These are phyloP conservation scores for Hecatera dysodea DNA, from an alignment of 2,888 invertebrate species.

Conservation along the genomic window DNA sequence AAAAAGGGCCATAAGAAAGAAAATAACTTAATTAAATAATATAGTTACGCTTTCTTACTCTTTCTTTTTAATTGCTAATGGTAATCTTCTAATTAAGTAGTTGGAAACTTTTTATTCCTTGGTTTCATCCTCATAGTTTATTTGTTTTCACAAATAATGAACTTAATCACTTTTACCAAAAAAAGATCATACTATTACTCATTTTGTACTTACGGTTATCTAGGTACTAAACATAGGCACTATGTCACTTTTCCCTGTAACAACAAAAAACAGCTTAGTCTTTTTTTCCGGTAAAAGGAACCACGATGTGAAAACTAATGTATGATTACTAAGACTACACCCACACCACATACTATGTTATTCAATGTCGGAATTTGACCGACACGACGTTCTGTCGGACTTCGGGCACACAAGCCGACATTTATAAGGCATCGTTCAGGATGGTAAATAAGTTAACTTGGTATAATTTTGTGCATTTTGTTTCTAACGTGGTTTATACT, in stretches of 20 bases:
- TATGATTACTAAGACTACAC: constrained; percentile 3
- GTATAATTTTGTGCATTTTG: neutral
- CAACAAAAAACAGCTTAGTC: neutral
- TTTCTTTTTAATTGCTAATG: too few relatives aligned
- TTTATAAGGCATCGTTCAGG: constrained; percentile 29
- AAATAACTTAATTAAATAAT: too few relatives aligned
- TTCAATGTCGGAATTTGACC: constrained; percentile 65
- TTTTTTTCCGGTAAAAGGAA: neutral
- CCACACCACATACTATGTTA: constrained; percentile 28
- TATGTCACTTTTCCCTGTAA: neutral
- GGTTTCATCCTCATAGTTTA: too few relatives aligned
- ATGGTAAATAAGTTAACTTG: neutral
- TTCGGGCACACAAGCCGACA: constrained; percentile 60
- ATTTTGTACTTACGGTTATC: neutral
- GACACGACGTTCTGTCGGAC: constrained; percentile 65
- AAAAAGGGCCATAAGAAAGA: constrained; percentile 20
- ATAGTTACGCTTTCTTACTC: too few relatives aligned
- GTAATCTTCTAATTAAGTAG: too few relatives aligned
- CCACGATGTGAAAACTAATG: constrained; percentile 14
- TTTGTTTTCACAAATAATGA: too few relatives aligned
- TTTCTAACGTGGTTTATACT: neutral
- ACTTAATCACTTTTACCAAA: too few relatives aligned
- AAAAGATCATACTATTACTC: neutral
- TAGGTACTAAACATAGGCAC: neutral
- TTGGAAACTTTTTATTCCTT: too few relatives aligned